Percentiles rank a stretch among this genome's conserved stretches.
Conservation (phyloP, 2,113 vertebrate genomes). For the Hydrolagus affinis region DNA sequence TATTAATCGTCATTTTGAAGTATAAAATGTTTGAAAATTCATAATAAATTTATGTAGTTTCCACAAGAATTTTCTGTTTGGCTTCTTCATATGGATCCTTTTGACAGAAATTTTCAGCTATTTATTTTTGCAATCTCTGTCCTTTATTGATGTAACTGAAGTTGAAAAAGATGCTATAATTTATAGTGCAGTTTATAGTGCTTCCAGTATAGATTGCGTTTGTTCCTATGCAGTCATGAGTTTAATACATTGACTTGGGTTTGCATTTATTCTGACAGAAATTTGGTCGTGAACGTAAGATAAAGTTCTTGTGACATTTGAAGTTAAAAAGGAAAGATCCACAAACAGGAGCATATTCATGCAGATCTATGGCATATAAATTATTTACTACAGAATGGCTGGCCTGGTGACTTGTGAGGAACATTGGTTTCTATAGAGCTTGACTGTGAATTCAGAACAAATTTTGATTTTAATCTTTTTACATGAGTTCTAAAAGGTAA, state of each 20-base stretch:
- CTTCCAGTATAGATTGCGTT: background rate
- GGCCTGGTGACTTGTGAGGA: no score
- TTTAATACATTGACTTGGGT: background rate
- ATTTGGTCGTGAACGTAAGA: background rate
- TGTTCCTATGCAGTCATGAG: no score
- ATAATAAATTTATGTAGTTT: background rate
- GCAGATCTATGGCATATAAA: no score
- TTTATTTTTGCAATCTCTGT: background rate
- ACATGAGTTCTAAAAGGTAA: no score
- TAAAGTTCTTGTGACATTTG: background rate
- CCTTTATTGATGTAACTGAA: conserved; percentile 8
- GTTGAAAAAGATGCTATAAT: conserved; percentile 14
- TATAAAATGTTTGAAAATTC: conserved; percentile 7
- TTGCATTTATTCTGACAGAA: background rate
- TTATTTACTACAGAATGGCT: no score
- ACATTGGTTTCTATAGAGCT: no score
- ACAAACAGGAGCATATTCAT: no score
- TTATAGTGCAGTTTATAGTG: background rate
- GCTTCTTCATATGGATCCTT: background rate
- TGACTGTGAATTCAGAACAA: no score
- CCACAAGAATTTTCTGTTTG: background rate
- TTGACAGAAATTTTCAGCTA: background rate
- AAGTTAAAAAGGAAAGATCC: background rate
- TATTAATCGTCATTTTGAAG: conserved; percentile 17
- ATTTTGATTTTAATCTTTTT: no score